Conservation (phyloP, 2,797 vertebrate genomes). For the Tenualosa ilisha region DNA sequence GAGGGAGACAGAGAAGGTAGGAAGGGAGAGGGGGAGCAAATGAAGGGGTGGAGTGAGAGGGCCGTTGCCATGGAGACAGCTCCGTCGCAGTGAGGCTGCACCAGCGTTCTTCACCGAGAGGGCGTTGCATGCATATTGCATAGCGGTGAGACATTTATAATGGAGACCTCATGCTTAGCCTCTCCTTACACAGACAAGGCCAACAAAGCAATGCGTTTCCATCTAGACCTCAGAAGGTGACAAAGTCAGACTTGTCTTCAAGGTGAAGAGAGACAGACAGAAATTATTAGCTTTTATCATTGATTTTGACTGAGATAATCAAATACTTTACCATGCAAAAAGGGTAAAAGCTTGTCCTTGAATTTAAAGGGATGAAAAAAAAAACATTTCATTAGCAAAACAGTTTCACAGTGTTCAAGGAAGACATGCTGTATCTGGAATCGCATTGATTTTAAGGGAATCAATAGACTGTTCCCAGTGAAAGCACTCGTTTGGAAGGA, state of each 20-base stretch:
- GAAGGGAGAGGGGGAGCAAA: background rate
- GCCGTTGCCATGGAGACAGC: slow-evolving; percentile 64
- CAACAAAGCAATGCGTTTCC: background rate
- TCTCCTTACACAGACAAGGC: slow-evolving; percentile 15
- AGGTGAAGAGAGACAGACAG: background rate
- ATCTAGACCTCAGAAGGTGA: background rate
- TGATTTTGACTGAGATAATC: background rate
- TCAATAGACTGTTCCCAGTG: slow-evolving; percentile 2
- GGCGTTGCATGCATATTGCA: background rate
- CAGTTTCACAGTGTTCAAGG: background rate
- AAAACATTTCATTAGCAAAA: background rate
- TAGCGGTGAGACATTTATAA: slow-evolving; percentile 30
- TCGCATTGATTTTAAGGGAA: slow-evolving; percentile 42
- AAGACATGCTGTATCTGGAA: background rate
- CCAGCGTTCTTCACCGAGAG: background rate
- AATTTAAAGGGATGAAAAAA: background rate
- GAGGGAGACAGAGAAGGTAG: background rate
- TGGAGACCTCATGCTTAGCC: slow-evolving; percentile 42
- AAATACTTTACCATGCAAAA: background rate
- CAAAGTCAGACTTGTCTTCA: background rate
- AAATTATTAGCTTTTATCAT: background rate
- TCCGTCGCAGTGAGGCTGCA: slow-evolving; percentile 36
- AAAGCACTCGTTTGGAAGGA: background rate
- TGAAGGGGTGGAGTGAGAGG: background rate
- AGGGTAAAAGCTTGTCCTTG: background rate